Percentiles rank a stretch among this genome's conserved stretches.
phyloP scores from a whole-genome alignment of 2,113 vertebrate genomes.

The Anarhynchus alexandrinus region DNA sequence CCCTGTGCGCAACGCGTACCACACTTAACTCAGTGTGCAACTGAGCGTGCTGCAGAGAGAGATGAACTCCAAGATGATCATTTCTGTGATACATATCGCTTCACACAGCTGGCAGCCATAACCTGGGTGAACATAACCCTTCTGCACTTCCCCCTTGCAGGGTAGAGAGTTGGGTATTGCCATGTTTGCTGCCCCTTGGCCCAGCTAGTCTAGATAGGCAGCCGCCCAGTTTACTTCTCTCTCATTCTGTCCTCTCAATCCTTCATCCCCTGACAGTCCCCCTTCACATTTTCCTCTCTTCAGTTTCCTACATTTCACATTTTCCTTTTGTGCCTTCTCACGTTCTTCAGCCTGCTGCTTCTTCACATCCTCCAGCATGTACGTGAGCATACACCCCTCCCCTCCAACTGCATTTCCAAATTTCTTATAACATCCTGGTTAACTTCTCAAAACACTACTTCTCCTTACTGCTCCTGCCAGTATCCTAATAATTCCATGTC shows the following conservation, averaged over 20 bases:
- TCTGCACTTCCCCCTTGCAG: neutral
- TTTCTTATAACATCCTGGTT: neutral
- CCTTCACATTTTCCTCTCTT: neutral
- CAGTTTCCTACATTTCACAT: neutral
- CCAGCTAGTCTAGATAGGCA: neutral
- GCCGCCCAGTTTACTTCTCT: neutral
- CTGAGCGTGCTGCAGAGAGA: fast-evolving
- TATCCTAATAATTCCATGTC: neutral
- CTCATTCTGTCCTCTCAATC: neutral
- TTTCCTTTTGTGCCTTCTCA: neutral
- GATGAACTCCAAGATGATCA: neutral
- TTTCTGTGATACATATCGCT: neutral
- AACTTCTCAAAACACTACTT: neutral
- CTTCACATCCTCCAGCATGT: neutral
- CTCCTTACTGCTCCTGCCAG: neutral
- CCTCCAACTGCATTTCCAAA: neutral
- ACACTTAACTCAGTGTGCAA: neutral
- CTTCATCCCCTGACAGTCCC: neutral
- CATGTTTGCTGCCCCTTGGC: neutral
- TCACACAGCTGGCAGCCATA: neutral
- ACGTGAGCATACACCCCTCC: fast-evolving
- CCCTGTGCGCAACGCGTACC: fast-evolving
- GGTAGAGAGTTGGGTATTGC: neutral
- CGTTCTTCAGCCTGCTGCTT: neutral
- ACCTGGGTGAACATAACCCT: neutral